phyloP scores from a whole-genome alignment of 2,888 invertebrate species.

The Lycocerus yunnanus region DNA sequence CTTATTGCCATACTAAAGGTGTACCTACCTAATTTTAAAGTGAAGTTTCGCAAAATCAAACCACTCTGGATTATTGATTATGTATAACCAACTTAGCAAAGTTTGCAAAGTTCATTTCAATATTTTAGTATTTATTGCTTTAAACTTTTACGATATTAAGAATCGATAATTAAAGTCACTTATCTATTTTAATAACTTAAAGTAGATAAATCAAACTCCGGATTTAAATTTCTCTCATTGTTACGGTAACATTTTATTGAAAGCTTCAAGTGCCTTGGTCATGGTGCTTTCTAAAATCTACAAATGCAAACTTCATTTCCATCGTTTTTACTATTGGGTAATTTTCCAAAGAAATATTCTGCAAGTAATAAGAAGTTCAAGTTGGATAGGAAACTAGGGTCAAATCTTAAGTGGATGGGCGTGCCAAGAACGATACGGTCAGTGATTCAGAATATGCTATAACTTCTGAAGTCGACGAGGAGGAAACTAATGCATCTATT shows the following conservation, averaged over 20 bases:
- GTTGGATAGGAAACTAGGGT: conserved; percentile 29
- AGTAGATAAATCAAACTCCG: neutral
- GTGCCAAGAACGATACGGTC: conserved; percentile 29
- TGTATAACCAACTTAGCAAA: neutral
- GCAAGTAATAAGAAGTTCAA: conserved; percentile 1
- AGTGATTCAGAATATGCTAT: conserved; percentile 32
- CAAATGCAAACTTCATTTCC: neutral
- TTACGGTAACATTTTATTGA: neutral
- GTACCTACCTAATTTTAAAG: neutral
- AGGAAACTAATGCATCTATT: conserved; percentile 31
- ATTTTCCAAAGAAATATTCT: neutral
- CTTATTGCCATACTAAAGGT: neutral
- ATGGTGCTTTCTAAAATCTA: neutral
- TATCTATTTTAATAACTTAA: neutral
- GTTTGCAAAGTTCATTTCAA: neutral
- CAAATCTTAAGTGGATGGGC: conserved; percentile 32
- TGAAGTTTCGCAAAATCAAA: neutral
- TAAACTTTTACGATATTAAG: neutral
- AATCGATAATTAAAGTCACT: neutral
- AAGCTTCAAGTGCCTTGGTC: neutral
- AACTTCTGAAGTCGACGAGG: conserved; percentile 31
- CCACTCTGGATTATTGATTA: neutral
- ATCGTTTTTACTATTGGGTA: neutral
- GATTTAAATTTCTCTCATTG: neutral
- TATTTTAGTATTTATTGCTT: neutral